These are phyloP conservation scores for Omphaloscelis lunosa DNA, from an alignment of 2,888 invertebrate genomes.

Conservation along the genomic window DNA sequence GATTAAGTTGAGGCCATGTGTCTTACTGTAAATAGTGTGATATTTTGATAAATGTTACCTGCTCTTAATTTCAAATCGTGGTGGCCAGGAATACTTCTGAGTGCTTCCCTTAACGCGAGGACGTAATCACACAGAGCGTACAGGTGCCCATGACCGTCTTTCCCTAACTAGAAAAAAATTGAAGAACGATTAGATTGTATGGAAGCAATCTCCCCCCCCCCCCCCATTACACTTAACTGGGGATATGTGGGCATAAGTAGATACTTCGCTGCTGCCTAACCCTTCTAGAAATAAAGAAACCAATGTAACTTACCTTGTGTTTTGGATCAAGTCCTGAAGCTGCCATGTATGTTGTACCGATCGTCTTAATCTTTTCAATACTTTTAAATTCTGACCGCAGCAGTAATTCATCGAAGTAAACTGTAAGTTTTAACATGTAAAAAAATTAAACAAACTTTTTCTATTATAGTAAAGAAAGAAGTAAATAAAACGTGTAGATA, in stretches of 20 bases:
- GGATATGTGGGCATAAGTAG: no score
- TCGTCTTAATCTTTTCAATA: slow-evolving; percentile 98
- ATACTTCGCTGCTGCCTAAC: no score
- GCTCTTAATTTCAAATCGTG: slow-evolving; percentile 98
- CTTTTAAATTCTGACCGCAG: slow-evolving; percentile 95
- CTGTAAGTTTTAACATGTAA: slow-evolving; percentile 86
- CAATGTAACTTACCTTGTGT: slow-evolving; percentile 80
- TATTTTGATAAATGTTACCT: slow-evolving; percentile 87
- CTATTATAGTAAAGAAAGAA: neutral
- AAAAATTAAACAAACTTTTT: neutral
- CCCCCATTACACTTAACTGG: no score
- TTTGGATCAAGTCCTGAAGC: slow-evolving; percentile 97
- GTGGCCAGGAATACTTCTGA: slow-evolving; percentile 97
- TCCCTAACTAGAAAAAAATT: slow-evolving; percentile 68
- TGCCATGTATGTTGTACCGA: slow-evolving; percentile 98
- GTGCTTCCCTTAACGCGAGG: slow-evolving; percentile 95
- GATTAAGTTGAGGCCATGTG: neutral
- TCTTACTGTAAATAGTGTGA: neutral
- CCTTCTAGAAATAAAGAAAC: no score
- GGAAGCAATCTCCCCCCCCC: no score
- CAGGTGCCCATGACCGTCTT: slow-evolving; percentile 93
- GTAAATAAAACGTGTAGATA: neutral
- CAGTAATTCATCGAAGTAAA: slow-evolving; percentile 96
- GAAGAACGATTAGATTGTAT: neutral
- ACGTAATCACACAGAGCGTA: slow-evolving; percentile 98